Percentiles rank a stretch among this genome's conserved stretches.
Conservation (phyloP, 2,888 invertebrate genomes). For the Ecdyonurus torrentis region DNA sequence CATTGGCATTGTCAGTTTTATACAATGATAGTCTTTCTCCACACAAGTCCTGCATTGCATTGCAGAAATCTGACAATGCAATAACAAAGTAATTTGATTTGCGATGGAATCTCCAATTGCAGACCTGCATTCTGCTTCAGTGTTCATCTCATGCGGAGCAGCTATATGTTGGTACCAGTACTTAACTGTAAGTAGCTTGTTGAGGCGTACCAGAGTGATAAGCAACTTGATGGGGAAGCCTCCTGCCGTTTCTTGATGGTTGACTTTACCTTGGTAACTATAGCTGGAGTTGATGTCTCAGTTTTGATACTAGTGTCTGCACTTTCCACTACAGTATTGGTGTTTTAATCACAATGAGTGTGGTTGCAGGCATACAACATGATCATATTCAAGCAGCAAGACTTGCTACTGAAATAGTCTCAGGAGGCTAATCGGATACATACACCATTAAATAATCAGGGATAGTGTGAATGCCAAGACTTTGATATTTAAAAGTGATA, state of each 20-base stretch:
- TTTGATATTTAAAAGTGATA: slow-evolving; percentile 82
- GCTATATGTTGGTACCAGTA: slow-evolving; percentile 63
- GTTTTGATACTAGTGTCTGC: slow-evolving; percentile 26
- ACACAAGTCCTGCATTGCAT: slow-evolving; percentile 68
- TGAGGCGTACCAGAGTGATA: slow-evolving; percentile 62
- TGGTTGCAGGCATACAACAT: slow-evolving; percentile 28
- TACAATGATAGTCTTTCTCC: no score
- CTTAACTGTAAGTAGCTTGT: slow-evolving; percentile 71
- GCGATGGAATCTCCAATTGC: slow-evolving; percentile 62
- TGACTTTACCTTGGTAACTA: slow-evolving; percentile 12
- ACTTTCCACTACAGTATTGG: no score
- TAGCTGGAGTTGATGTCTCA: slow-evolving; percentile 24
- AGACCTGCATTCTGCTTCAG: slow-evolving; percentile 73
- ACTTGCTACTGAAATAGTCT: slow-evolving; percentile 72
- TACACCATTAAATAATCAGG: slow-evolving; percentile 86
- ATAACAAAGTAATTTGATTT: slow-evolving; percentile 82
- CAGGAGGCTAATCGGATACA: slow-evolving; percentile 72
- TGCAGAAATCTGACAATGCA: slow-evolving; percentile 70
- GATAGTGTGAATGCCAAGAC: slow-evolving; percentile 86
- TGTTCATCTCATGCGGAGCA: slow-evolving; percentile 69
- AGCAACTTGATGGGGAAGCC: slow-evolving; percentile 72
- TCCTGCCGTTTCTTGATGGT: slow-evolving; percentile 31
- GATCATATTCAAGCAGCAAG: slow-evolving; percentile 61
- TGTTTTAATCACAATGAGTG: neutral
- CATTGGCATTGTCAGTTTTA: no score